Base-by-base conservation (phyloP, 2,888 invertebrate genomes). In the Ormyrus rosae region DNA sequence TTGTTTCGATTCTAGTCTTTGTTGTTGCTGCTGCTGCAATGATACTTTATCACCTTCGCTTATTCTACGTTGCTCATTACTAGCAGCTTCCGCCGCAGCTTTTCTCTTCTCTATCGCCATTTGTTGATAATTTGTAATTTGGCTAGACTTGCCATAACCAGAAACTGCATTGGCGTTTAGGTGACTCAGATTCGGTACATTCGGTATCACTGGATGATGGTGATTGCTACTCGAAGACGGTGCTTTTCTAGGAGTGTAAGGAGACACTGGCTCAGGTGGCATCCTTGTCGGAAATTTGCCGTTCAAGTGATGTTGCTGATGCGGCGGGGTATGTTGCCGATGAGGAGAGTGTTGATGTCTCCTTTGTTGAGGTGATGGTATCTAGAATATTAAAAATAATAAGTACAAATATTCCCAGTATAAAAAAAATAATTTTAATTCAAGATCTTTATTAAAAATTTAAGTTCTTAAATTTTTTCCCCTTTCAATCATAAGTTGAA, bases 231-330 rank as follows among this genome's bases (percentile, higher is more conserved):
- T 55, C 58, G 72, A 55, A 7, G 45, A 13, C 3, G 51, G 9
- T 1, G 82, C 71, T 70, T 81, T 82, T 50, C 90, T 85, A 4
- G 90, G 87, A 5, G 88, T 87, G 77, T 91, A 90, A 5, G 90
- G 88, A 5, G 89, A 91, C 0, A 89, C 85, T 19, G 90, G 89
- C 5, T 91, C 92, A 0, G 81, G 2, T 0, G 78, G 82, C 9
- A 81, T 93, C 0, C 92, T 91, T 0, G 91, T 90, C 70, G 92
- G 88, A 82, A 92, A 93, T 85, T 93, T 93, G 0, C 94, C 94
- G 72, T 93, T 92, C 0, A 92, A 91, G 0, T 93, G 86, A 71
- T 93, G 93, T 60, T 93, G 34, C 34, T 34, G 34, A 34, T 34
- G 34, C 34, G 50, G 19, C 34, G 53, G 10, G n/a, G 65, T 34